Evolutionary conservation across 1,140 invertebrate species (phyloP), one percentile per base, ranked within the genome.

Genomic region (Sycophila sp.): DNA sequence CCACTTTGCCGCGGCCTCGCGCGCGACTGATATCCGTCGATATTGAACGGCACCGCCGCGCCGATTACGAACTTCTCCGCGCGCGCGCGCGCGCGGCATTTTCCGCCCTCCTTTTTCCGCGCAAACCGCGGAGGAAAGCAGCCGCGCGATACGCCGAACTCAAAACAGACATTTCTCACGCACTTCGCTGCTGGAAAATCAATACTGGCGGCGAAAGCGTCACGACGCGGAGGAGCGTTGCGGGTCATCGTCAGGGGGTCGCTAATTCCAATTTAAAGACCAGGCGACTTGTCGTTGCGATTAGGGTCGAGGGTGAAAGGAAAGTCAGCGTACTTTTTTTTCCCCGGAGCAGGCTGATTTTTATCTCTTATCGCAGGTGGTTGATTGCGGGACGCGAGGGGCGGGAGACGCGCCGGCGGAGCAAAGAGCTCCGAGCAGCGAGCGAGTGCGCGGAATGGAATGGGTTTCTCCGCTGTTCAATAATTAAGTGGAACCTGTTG

Each of bases 401-500:
- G 42, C 24, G 24, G n/a, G 38, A n/a, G 38, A 40, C 13, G 4
- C 13, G 38, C 42, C 19, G 19, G 13, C 42, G 17, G 19, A n/a
- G n/a, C n/a, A n/a, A n/a, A n/a, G n/a, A n/a, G n/a, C n/a, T n/a
- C n/a, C n/a, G n/a, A n/a, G n/a, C n/a, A n/a, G n/a, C n/a, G n/a
- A n/a, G n/a, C n/a, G 76, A 73, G 74, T 74, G 75, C 72, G 76
- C 69, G 19, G 17, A 73, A 70, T 69, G 75, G 77, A 59, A 55
- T 59, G 72, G 63, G 72, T 74, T 69, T 70, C 81, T 80, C 77
- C 80, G 78, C 78, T 82, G 77, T 83, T 85, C 82, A 85, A 85
- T 85, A 85, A 85, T 85, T 85, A 85, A 84, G 84, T 85, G 80
- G 78, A 74, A 85, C 83, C 83, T 85, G 83, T 85, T 85, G 83